phyloP scores from a whole-genome alignment of 37 sponge, comb jelly and placozoan species.

The Oopsacas minuta region DNA sequence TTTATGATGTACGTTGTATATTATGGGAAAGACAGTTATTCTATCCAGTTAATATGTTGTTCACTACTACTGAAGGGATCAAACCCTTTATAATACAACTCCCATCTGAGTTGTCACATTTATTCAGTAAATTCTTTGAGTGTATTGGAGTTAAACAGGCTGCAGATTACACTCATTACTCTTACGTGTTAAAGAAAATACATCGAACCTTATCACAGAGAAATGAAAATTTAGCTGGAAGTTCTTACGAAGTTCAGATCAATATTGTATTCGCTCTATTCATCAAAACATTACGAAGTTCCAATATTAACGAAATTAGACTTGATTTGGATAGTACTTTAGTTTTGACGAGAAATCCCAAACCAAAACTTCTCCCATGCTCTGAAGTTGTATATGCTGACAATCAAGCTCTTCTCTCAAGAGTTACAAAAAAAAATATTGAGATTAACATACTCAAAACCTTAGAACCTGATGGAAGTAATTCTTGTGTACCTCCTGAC shows the following conservation, averaged over 20 bases:
- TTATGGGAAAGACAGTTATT: neutral
- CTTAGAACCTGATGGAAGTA: neutral
- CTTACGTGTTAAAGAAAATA: neutral
- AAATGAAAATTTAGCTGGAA: neutral
- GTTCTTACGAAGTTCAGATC: neutral
- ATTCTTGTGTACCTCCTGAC: neutral
- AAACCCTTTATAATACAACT: neutral
- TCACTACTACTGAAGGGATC: neutral
- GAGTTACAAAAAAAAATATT: neutral
- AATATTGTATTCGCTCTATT: neutral
- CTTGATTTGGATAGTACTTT: neutral
- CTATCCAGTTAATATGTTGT: neutral
- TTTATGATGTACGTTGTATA: neutral
- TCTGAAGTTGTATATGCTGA: neutral
- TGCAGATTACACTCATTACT: neutral
- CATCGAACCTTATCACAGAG: neutral
- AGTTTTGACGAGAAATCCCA: neutral
- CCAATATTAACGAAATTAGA: too few relatives aligned
- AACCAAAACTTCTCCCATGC: neutral
- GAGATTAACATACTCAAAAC: neutral
- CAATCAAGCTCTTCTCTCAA: neutral
- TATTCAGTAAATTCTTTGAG: neutral
- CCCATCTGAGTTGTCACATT: neutral
- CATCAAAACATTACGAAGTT: neutral
- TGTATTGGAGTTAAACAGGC: neutral